Evolutionary conservation across 2,113 vertebrate genomes (phyloP).

Genomic region (Alosa alosa): DNA sequence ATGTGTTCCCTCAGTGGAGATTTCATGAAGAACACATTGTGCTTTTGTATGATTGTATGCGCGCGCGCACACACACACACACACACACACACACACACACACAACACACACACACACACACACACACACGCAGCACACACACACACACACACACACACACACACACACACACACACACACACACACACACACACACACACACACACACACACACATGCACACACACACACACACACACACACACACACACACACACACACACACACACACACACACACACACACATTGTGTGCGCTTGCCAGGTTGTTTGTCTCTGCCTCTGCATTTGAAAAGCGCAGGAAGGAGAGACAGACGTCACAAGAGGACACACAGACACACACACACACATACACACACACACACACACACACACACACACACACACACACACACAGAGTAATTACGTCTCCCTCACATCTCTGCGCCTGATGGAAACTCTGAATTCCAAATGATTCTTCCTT

Average conservation of each 20-base stretch:
- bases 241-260: conserved; percentile 16
- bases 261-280: not conserved
- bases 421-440: conserved; percentile 29
- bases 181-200: conserved; percentile 5
- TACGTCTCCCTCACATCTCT: conserved; percentile 41
- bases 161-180: conserved; percentile 3
- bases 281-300: not conserved
- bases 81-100: too few species aligned
- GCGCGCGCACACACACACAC: not conserved
- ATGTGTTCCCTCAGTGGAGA: conserved; percentile 16
- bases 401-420: too few species aligned
- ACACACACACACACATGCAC: not conserved
- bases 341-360: not conserved
- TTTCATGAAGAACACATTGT: conserved; percentile 28
- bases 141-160: not conserved
- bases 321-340: not conserved
- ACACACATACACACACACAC: too few species aligned
- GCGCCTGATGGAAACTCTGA: conserved; percentile 36
- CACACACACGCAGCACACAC: conserved; percentile 9
- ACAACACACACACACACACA: conserved; percentile 1
- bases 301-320: not conserved
- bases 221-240: not conserved
- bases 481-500: conserved; percentile 40
- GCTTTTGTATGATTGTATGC: not conserved
- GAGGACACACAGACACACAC: not conserved